Evolutionary conservation across 2,888 invertebrate species (phyloP).

Genomic region (Lepidocyrtinus sp.): DNA sequence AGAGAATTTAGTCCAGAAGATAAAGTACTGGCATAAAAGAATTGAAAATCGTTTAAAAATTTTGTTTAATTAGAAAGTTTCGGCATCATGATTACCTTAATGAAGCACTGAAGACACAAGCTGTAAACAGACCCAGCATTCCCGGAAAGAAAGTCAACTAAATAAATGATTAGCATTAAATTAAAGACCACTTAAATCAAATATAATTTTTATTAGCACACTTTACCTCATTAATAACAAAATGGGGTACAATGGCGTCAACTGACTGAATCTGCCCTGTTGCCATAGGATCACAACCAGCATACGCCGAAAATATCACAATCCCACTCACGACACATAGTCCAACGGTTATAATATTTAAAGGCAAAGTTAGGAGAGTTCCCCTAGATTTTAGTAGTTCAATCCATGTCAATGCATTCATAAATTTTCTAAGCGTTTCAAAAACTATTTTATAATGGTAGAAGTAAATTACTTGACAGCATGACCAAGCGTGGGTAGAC

Average conservation of each 20-base stretch:
- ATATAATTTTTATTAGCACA: no score
- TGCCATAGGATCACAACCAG: slow-evolving; percentile 64
- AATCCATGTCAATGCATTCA: no score
- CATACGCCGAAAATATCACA: slow-evolving; percentile 65
- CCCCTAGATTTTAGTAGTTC: no score
- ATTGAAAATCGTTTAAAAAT: neutral
- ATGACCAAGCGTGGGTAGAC: slow-evolving; percentile 35
- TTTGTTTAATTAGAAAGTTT: neutral
- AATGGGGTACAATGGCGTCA: slow-evolving; percentile 66
- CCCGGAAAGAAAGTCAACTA: slow-evolving; percentile 64
- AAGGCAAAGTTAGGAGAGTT: slow-evolving; percentile 39
- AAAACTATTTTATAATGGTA: no score
- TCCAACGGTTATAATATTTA: slow-evolving; percentile 62
- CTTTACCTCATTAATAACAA: slow-evolving; percentile 59
- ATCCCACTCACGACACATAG: slow-evolving; percentile 66
- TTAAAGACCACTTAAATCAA: no score
- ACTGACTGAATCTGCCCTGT: slow-evolving; percentile 58
- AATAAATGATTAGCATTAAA: no score
- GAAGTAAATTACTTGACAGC: neutral
- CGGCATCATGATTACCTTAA: slow-evolving; percentile 56
- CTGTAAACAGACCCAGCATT: slow-evolving; percentile 66
- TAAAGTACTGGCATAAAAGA: slow-evolving; percentile 37
- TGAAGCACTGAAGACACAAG: slow-evolving; percentile 66
- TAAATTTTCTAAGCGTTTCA: no score
- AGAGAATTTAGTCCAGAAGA: slow-evolving; percentile 57